Evolutionary conservation across 2,113 vertebrate genomes (phyloP).

Genomic region (Pedionomus torquatus): DNA sequence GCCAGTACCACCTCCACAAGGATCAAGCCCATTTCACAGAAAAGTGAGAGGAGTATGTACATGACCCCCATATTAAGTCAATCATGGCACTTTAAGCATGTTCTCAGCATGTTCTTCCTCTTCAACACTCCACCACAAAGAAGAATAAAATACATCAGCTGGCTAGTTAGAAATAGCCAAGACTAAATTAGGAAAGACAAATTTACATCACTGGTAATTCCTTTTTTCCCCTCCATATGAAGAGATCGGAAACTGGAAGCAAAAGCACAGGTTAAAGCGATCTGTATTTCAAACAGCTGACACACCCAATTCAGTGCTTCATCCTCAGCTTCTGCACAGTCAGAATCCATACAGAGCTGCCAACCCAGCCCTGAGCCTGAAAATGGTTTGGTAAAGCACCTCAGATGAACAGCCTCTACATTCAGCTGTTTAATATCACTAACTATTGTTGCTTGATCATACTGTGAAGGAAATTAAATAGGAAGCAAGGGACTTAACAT

Average conservation of each 20-base stretch:
- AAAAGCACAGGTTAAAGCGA: background rate
- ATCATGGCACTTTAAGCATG: background rate
- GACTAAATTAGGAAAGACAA: background rate
- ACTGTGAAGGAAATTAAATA: background rate
- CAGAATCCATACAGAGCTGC: background rate
- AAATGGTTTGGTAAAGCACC: background rate
- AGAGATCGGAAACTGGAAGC: background rate
- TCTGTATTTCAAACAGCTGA: background rate
- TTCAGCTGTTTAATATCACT: background rate
- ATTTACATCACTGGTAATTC: background rate
- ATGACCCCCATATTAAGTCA: background rate
- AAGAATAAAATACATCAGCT: background rate
- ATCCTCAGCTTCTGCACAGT: background rate
- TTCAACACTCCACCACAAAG: background rate
- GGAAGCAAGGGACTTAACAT: background rate
- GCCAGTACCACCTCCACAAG: background rate
- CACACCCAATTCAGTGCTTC: background rate
- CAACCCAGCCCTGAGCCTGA: background rate
- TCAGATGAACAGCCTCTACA: background rate
- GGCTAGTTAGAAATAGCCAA: background rate
- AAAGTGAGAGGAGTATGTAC: background rate
- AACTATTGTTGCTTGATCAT: background rate
- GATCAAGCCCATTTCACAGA: background rate
- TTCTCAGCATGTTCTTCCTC: background rate
- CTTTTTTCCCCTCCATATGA: fast-evolving